Evolutionary conservation across 2,888 invertebrate genomes (phyloP).

Genomic region (Drosophila mettleri): DNA sequence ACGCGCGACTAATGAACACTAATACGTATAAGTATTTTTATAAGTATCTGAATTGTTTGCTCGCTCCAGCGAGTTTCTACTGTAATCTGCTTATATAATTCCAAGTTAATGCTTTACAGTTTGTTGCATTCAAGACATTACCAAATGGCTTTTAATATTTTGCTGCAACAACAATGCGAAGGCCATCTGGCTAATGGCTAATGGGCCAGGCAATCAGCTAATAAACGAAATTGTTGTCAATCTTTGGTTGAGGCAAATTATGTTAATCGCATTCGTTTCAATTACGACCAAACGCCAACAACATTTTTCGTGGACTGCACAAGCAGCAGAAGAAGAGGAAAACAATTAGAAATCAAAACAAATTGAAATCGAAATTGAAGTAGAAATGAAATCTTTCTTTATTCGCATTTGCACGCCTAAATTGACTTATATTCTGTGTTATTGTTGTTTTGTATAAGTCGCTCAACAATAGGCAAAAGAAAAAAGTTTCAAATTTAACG

Average conservation of each 20-base stretch:
- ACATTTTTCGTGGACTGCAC: slow-evolving; percentile 40
- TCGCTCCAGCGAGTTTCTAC: not conserved
- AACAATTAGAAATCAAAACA: slow-evolving; percentile 37
- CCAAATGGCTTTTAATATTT: slow-evolving; percentile 51
- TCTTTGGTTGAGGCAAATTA: slow-evolving; percentile 62
- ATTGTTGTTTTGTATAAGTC: slow-evolving; percentile 37
- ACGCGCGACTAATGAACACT: not conserved
- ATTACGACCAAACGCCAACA: slow-evolving; percentile 66
- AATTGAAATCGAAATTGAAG: slow-evolving; percentile 16
- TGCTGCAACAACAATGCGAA: slow-evolving; percentile 25
- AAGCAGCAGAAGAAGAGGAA: slow-evolving; percentile 2
- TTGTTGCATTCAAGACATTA: slow-evolving; percentile 44
- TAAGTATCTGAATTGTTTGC: not conserved
- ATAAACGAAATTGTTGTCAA: slow-evolving; percentile 74
- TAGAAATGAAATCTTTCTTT: slow-evolving; percentile 44
- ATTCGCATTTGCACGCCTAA: slow-evolving; percentile 58
- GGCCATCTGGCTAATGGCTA: slow-evolving; percentile 61
- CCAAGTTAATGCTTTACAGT: slow-evolving; percentile 42
- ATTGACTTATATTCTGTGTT: slow-evolving; percentile 65
- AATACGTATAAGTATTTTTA: not conserved
- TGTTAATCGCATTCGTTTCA: slow-evolving; percentile 82
- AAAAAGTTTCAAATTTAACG: slow-evolving; percentile 39
- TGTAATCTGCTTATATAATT: slow-evolving; percentile 45
- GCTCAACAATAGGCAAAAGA: slow-evolving; percentile 60
- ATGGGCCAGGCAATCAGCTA: slow-evolving; percentile 71